phyloP scores from a whole-genome alignment of 2,888 invertebrate species.

The Habrosyne pyritoides region DNA sequence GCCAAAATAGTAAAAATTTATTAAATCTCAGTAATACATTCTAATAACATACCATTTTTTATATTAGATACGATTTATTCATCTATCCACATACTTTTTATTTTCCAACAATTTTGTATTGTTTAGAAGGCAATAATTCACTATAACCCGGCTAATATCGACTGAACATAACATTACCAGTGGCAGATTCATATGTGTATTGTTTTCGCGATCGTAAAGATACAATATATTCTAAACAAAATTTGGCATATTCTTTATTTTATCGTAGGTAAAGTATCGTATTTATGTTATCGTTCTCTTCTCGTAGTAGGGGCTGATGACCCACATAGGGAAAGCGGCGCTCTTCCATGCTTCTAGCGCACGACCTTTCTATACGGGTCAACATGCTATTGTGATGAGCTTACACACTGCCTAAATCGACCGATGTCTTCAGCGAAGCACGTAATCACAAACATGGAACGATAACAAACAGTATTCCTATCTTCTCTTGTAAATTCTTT shows the following conservation, averaged over 20 bases:
- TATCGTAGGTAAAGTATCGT: conserved; percentile 15
- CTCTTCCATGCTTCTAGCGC: conserved; percentile 50
- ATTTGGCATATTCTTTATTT: background rate
- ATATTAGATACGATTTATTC: background rate
- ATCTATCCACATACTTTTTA: background rate
- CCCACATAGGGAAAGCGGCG: conserved; percentile 45
- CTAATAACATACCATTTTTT: background rate
- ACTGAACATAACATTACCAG: too few species aligned
- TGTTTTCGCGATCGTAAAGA: too few species aligned
- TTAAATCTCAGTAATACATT: too few species aligned
- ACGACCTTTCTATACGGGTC: conserved; percentile 66
- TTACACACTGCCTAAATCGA: conserved; percentile 48
- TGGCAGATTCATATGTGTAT: too few species aligned
- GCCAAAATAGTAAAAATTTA: too few species aligned
- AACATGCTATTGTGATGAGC: conserved; percentile 61
- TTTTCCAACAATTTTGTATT: background rate
- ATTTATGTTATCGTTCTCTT: conserved; percentile 3
- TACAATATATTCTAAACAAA: too few species aligned
- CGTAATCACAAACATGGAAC: conserved; percentile 29
- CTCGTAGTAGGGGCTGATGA: conserved; percentile 39
- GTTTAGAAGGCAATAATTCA: background rate
- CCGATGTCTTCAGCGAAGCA: conserved; percentile 32
- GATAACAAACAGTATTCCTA: conserved; percentile 4
- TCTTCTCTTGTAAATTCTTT: background rate
- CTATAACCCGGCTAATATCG: background rate